Evolutionary conservation across 2,888 invertebrate genomes (phyloP).

Genomic region (Drosophila rubida): DNA sequence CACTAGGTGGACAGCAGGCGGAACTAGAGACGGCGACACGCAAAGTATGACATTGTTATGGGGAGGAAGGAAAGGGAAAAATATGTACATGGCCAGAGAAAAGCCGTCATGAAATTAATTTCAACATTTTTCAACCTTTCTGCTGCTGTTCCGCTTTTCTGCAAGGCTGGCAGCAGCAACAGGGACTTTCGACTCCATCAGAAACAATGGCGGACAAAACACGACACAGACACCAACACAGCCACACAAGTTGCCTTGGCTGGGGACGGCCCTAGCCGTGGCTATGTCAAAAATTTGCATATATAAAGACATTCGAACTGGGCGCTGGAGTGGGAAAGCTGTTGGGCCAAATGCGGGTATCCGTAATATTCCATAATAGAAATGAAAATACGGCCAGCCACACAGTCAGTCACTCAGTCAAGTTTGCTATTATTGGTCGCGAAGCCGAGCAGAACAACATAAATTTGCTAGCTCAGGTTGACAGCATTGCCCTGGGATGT

Average conservation of each 20-base stretch:
- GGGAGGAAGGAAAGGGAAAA: conserved; percentile 25
- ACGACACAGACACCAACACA: conserved; percentile 8
- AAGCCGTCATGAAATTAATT: conserved; percentile 72
- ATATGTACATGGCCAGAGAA: conserved; percentile 35
- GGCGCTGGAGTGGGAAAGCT: conserved; percentile 11
- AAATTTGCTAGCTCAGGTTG: conserved; percentile 32
- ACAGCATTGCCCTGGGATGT: conserved; percentile 19
- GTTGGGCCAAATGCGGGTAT: conserved; percentile 15
- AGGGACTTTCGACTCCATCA: conserved; percentile 60
- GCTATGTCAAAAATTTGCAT: conserved; percentile 45
- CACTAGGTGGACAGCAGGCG: conserved; percentile 20
- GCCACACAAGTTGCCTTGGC: too few species aligned
- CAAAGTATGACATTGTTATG: conserved; percentile 62
- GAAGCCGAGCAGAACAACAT: conserved; percentile 16
- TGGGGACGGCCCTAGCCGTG: neutral
- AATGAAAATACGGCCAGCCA: conserved; percentile 33
- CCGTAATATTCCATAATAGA: conserved; percentile 29
- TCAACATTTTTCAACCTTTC: conserved; percentile 65
- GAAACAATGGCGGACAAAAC: conserved; percentile 58
- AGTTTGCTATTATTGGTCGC: conserved; percentile 42
- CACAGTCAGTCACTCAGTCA: conserved; percentile 13
- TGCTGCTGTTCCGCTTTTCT: conserved; percentile 26
- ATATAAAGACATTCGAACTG: conserved; percentile 42
- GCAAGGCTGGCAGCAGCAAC: conserved; percentile 24
- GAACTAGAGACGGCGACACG: conserved; percentile 35